Base-by-base conservation (phyloP, 2,797 vertebrate species). In the Anabas testudineus region DNA sequence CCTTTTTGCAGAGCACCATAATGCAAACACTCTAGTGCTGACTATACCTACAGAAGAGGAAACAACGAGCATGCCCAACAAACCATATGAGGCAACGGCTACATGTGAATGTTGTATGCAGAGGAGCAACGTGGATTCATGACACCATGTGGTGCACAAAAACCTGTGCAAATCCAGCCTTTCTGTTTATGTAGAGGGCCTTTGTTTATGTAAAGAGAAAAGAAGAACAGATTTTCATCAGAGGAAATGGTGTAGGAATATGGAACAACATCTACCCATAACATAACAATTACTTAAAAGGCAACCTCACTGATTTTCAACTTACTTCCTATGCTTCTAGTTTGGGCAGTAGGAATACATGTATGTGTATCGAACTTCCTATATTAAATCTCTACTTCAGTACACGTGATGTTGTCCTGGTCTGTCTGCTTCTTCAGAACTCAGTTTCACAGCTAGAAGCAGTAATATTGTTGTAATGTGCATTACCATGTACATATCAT, bases 21-120 rank as follows among this genome's bases (percentile, higher is more conserved):
- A 18, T 46, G 18, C 12, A 63, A 52, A 34, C 36, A 19, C 49
- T 66, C 49, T 2, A 8, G 55, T 67, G 28, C 55, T 60, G 24
- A 59, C 18, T 5, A 13, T 42, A 36, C n/a, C 10, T 55, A 49
- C 49, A 61, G 43, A 52, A 14, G 48, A 68, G 64, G 26, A 43
- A 66, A 57, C 14, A 18, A 18, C 61, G 18, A 18, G 6, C 2
- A 24, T 15, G 10, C 32, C 34, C 12, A 30, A 8, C 4, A 14
- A 54, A 62, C 39, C 18, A 18, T 39, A 30, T 12, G 7, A 63
- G 41, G 41, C 67, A 55, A 22, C 13, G 0, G 13, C 18, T 46
- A 16, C 18, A 41, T 9, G 37, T 39, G 2, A 52, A 52, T 19
- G 2, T 10, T 14, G 1, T 43, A 42, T 37, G 26, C 28, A 21